Evolutionary conservation across 2,113 vertebrate genomes (phyloP).

Genomic region (Cairina moschata): DNA sequence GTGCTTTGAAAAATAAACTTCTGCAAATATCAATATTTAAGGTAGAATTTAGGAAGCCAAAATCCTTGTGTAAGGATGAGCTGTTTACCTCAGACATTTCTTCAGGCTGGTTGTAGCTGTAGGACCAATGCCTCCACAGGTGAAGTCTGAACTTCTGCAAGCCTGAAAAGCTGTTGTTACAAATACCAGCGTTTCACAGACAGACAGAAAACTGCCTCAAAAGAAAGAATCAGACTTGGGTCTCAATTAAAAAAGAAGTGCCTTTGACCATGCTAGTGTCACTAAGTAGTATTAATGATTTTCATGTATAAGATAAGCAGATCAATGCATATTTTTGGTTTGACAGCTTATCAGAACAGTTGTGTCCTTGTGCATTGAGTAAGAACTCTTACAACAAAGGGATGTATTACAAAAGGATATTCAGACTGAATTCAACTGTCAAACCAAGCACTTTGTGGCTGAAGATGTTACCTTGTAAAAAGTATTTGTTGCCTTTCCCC

Average conservation of each 20-base stretch:
- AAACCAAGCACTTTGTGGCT: background rate
- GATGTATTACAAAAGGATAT: background rate
- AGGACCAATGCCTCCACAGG: background rate
- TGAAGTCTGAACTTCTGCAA: background rate
- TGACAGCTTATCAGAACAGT: background rate
- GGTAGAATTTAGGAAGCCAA: background rate
- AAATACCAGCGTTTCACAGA: background rate
- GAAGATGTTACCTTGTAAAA: background rate
- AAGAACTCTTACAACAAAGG: background rate
- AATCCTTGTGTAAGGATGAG: background rate
- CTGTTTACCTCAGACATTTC: background rate
- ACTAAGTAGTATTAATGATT: background rate
- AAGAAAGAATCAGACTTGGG: background rate
- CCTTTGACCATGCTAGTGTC: background rate
- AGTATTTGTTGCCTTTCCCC: constrained; percentile 10
- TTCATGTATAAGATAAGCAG: background rate
- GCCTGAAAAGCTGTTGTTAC: background rate
- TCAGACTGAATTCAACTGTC: background rate
- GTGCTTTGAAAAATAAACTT: background rate
- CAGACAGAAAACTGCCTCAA: background rate
- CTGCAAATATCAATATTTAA: background rate
- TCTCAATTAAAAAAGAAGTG: background rate
- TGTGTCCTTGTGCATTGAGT: background rate
- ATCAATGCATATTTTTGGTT: background rate
- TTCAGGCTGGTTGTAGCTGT: background rate